These are phyloP conservation scores for Agrotis clavis DNA, from an alignment of 2,888 invertebrate genomes.

Conservation along the genomic window DNA sequence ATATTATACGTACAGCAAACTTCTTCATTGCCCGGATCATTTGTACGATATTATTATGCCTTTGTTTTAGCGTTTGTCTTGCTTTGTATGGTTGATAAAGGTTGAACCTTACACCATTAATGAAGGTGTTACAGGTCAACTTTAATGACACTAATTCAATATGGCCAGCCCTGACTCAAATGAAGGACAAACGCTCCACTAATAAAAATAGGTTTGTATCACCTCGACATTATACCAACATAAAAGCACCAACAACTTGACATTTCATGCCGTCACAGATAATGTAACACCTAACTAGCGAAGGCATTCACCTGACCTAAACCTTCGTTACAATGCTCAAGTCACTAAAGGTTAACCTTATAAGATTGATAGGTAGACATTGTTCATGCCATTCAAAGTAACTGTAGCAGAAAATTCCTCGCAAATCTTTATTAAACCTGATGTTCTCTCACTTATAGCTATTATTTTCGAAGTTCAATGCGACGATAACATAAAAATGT, in stretches of 20 bases:
- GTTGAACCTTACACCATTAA: conserved; percentile 27
- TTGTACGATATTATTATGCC: conserved; percentile 22
- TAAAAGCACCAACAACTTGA: conserved; percentile 65
- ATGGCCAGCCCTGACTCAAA: conserved; percentile 42
- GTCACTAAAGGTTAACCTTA: conserved; percentile 46
- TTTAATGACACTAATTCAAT: conserved; percentile 38
- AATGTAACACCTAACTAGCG: conserved; percentile 62
- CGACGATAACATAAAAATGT: conserved; percentile 47
- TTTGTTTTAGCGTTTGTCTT: conserved; percentile 20
- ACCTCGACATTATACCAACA: conserved; percentile 67
- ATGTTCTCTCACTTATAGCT: conserved; percentile 39
- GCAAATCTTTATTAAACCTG: conserved; percentile 24
- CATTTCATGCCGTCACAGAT: conserved; percentile 70
- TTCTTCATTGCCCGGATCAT: conserved; percentile 22
- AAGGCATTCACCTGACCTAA: conserved; percentile 48
- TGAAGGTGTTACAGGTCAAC: conserved; percentile 43
- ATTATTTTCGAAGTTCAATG: conserved; percentile 40
- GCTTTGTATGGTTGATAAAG: conserved; percentile 23
- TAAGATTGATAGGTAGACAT: conserved; percentile 50
- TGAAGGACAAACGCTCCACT: conserved; percentile 47
- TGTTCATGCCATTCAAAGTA: conserved; percentile 41
- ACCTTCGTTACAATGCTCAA: conserved; percentile 46
- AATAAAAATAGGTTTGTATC: conserved; percentile 66
- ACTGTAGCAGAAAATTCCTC: conserved; percentile 46
- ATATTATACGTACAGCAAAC: conserved; percentile 37